Conservation (phyloP, 2,797 vertebrate species). For the Sphenopsis melanotis region DNA sequence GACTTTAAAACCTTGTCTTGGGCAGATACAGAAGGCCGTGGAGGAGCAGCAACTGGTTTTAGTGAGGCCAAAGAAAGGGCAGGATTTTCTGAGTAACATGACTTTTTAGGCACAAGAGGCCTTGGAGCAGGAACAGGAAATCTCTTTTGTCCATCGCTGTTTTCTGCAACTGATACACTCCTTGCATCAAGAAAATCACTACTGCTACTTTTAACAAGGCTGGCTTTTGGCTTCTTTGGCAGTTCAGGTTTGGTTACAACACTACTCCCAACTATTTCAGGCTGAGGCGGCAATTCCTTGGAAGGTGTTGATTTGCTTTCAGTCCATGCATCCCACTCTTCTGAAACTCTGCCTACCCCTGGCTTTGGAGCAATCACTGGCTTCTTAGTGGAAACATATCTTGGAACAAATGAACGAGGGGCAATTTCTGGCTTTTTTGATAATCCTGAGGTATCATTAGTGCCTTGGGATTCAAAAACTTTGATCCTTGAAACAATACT, state of each 20-base stretch:
- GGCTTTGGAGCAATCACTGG: conserved; percentile 80
- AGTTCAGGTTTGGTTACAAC: conserved; percentile 76
- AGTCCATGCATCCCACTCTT: conserved; percentile 72
- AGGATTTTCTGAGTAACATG: conserved; percentile 58
- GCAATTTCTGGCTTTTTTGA: conserved; percentile 78
- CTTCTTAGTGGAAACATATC: conserved; percentile 79
- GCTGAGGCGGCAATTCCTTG: conserved; percentile 58
- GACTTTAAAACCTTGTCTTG: conserved; percentile 69
- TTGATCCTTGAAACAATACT: conserved; percentile 86
- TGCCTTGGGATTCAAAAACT: conserved; percentile 86
- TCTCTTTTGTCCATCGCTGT: conserved; percentile 61
- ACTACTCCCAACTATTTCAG: conserved; percentile 34
- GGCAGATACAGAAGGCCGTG: conserved; percentile 67
- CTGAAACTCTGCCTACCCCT: conserved; percentile 67
- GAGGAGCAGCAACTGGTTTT: conserved; percentile 47
- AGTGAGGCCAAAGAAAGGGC: conserved; percentile 59
- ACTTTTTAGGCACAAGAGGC: conserved; percentile 79
- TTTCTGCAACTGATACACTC: conserved; percentile 39
- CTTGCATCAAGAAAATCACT: conserved; percentile 62
- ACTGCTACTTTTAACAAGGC: conserved; percentile 66
- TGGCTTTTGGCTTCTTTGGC: conserved; percentile 79
- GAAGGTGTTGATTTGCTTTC: conserved; percentile 65
- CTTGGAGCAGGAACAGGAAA: conserved; percentile 70
- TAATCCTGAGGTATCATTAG: conserved; percentile 65
- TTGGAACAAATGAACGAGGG: conserved; percentile 77